These are phyloP conservation scores for Phrynocephalus guinanensis DNA, from an alignment of 2,797 vertebrate genomes.

Conservation along the genomic window DNA sequence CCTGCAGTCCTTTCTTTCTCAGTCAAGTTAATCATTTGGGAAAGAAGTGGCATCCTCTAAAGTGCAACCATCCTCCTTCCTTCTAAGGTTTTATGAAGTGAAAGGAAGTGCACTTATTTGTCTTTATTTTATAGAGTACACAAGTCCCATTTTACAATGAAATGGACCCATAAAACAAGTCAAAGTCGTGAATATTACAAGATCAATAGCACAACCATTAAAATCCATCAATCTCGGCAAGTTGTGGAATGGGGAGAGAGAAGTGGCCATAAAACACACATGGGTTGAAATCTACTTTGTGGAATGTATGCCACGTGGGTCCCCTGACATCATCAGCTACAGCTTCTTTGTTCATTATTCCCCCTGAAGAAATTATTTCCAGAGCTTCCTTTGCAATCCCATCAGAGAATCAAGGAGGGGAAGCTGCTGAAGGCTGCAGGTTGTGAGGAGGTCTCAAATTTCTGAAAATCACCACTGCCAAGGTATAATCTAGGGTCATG, in stretches of 20 bases:
- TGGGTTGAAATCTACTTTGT: not conserved
- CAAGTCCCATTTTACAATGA: conserved; percentile 44
- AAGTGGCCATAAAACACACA: conserved; percentile 11
- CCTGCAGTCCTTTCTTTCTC: conserved; percentile 20
- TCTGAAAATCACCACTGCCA: too few species aligned
- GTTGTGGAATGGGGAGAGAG: not conserved
- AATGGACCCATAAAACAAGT: conserved; percentile 52
- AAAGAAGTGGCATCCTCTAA: conserved; percentile 35
- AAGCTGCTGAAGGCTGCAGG: too few species aligned
- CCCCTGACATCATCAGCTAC: too few species aligned
- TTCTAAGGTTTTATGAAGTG: conserved; percentile 59
- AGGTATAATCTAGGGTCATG: too few species aligned
- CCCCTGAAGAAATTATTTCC: too few species aligned
- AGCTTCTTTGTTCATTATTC: too few species aligned
- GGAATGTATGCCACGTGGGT: not conserved
- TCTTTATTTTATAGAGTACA: conserved; percentile 51
- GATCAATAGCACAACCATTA: conserved; percentile 31
- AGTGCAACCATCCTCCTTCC: conserved; percentile 22
- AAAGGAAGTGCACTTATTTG: conserved; percentile 55
- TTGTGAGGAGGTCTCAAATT: too few species aligned
- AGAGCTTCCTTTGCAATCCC: too few species aligned
- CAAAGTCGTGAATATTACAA: conserved; percentile 34
- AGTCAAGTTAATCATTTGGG: conserved; percentile 37
- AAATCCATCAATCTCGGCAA: conserved; percentile 47
- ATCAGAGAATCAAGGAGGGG: too few species aligned